These are phyloP conservation scores for Argentina silus DNA, from an alignment of 2,797 vertebrate genomes.

Conservation along the genomic window DNA sequence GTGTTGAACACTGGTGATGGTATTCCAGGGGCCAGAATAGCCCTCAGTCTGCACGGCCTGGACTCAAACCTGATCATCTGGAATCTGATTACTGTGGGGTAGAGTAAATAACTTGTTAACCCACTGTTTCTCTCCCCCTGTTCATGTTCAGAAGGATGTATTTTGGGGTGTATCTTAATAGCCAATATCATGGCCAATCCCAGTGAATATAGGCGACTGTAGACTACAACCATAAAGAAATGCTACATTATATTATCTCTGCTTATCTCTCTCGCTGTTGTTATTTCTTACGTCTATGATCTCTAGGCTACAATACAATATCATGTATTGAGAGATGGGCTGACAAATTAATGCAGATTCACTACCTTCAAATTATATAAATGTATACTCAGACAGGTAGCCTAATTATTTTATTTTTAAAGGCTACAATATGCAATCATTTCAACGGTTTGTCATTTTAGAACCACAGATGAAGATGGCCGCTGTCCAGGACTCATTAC, in stretches of 20 bases:
- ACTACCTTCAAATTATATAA: background rate
- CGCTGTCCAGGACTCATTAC: constrained; percentile 76
- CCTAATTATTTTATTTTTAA: background rate
- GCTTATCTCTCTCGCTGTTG: too few relatives aligned
- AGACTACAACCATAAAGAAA: too few relatives aligned
- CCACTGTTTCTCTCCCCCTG: background rate
- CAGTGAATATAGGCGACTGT: too few relatives aligned
- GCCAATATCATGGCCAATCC: too few relatives aligned
- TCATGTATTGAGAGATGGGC: background rate
- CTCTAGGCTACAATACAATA: constrained; percentile 3
- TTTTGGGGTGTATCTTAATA: too few relatives aligned
- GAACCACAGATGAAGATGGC: constrained; percentile 82
- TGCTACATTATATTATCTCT: too few relatives aligned
- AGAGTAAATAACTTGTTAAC: constrained; percentile 1
- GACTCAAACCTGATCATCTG: constrained; percentile 70
- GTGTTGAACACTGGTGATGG: constrained; percentile 75
- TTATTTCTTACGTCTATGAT: too few relatives aligned
- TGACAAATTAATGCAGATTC: background rate
- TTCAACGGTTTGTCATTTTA: constrained; percentile 35
- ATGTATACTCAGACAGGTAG: too few relatives aligned
- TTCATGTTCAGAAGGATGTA: too few relatives aligned
- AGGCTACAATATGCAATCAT: too few relatives aligned
- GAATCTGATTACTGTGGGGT: constrained; percentile 71
- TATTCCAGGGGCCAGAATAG: constrained; percentile 65
- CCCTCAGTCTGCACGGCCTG: constrained; percentile 74